Evolutionary conservation across 2,797 vertebrate species (phyloP).

Genomic region (Thaleichthys pacificus): DNA sequence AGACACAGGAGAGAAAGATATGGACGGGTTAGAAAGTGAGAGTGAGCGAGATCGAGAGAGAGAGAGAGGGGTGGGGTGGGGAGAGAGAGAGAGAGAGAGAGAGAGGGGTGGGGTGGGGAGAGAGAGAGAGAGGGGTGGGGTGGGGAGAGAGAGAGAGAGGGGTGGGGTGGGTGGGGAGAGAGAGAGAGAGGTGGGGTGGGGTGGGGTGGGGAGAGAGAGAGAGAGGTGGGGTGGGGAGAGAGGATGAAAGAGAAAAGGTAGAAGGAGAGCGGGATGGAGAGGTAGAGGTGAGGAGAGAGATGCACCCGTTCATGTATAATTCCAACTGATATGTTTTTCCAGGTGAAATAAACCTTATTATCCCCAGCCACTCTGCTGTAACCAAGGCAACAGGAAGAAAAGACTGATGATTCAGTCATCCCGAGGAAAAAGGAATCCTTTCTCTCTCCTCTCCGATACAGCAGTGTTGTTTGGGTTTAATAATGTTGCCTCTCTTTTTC

Average conservation of each 20-base stretch:
- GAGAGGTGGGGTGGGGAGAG: neutral
- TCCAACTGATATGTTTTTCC: neutral
- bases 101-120: neutral
- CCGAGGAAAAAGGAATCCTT: neutral
- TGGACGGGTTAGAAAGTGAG: too few species aligned
- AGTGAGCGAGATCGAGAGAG: neutral
- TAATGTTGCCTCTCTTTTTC: neutral
- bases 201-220: neutral
- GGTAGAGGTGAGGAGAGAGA: neutral
- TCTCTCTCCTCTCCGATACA: neutral
- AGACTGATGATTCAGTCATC: neutral
- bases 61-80: neutral
- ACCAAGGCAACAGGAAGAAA: constrained; percentile 3
- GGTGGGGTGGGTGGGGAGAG: too few species aligned
- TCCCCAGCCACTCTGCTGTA: neutral
- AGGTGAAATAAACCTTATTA: neutral
- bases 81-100: neutral
- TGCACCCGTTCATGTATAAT: neutral
- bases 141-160: neutral
- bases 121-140: neutral
- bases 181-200: too few species aligned
- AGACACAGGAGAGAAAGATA: neutral
- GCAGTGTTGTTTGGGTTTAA: neutral
- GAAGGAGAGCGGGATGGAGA: neutral
- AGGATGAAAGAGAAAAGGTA: neutral